These are phyloP conservation scores for Strigops habroptila DNA, from an alignment of 2,113 vertebrate genomes.

Conservation along the genomic window DNA sequence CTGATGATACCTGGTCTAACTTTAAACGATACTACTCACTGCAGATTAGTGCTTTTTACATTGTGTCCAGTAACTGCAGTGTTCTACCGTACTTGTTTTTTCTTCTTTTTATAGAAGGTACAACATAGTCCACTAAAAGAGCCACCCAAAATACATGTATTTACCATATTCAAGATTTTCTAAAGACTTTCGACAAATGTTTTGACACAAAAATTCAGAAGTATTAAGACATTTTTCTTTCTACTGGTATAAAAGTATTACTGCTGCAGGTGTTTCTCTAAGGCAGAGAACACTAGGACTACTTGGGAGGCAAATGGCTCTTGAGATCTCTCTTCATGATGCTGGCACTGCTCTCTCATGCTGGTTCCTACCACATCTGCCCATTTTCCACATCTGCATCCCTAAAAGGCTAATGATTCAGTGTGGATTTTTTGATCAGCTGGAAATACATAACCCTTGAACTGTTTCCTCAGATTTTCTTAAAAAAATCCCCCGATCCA, in stretches of 20 bases:
- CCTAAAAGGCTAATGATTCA: background rate
- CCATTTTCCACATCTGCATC: background rate
- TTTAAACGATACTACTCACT: background rate
- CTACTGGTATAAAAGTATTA: background rate
- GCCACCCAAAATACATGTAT: background rate
- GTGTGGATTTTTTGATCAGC: background rate
- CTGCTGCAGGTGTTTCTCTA: background rate
- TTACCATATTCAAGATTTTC: background rate
- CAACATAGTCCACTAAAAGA: background rate
- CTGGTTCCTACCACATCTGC: background rate
- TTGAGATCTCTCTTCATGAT: accelerated
- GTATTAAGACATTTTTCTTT: background rate
- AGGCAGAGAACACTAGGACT: background rate
- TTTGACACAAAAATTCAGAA: background rate
- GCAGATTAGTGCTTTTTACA: background rate
- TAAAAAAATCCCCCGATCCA: background rate
- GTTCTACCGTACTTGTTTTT: background rate
- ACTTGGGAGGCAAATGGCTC: background rate
- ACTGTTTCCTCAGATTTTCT: background rate
- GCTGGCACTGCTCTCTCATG: background rate
- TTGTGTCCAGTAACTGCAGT: accelerated
- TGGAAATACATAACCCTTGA: accelerated
- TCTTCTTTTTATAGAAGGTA: background rate
- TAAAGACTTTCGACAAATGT: background rate
- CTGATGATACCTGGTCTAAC: background rate